A percentile compares a stretch with the other conserved stretches of the same genome.
Conservation (phyloP, 2,113 vertebrate genomes). For the Nothocercus nigrocapillus region DNA sequence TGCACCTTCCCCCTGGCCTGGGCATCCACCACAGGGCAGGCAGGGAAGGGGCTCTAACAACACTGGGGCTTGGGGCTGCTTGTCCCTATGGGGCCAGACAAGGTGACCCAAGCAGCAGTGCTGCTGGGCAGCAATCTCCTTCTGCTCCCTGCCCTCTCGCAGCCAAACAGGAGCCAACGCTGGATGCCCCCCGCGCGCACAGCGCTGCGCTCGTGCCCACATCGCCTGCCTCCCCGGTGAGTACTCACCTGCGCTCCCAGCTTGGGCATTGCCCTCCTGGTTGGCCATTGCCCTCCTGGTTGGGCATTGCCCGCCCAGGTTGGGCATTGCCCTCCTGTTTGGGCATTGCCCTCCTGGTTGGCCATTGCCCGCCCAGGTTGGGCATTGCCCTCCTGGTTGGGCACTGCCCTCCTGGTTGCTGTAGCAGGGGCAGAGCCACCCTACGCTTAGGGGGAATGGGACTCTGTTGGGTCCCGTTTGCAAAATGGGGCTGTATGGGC, state of each 20-base stretch:
- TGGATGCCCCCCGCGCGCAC: not conserved
- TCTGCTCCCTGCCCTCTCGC: conserved; percentile 37
- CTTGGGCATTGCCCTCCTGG: not conserved
- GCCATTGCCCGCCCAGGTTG: too few species aligned
- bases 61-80: not conserved
- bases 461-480: not conserved
- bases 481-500: not conserved
- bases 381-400: not conserved
- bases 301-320: not conserved
- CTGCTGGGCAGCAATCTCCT: rapidly evolving
- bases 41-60: not conserved
- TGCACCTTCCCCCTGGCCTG: not conserved
- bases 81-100: not conserved
- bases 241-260: not conserved
- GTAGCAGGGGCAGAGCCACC: not conserved
- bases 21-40: not conserved
- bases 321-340: not conserved
- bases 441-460: not conserved
- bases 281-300: too few species aligned
- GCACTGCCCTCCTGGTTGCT: not conserved
- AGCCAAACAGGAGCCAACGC: conserved; percentile 73
- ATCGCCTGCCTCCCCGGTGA: conserved; percentile 58
- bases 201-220: not conserved
- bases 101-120: rapidly evolving
- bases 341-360: not conserved